Conservation (phyloP, 2,888 invertebrate genomes). For the Platycheirus albimanus region DNA sequence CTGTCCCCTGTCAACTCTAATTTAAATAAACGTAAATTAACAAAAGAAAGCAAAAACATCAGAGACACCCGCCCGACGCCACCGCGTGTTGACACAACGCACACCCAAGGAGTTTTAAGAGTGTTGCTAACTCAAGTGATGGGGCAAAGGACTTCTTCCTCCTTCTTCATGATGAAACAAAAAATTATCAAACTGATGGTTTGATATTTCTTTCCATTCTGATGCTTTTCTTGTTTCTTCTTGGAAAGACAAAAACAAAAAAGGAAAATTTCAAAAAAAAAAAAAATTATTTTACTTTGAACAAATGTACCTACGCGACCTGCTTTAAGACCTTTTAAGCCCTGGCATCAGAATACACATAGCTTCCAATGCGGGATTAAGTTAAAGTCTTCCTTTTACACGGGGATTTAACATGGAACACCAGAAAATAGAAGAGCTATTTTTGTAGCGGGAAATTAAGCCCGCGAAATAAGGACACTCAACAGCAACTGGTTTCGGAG, state of each 20-base stretch:
- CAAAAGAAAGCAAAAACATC: slow-evolving; percentile 28
- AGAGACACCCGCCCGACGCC: slow-evolving; percentile 6
- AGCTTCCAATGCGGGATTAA: slow-evolving; percentile 13
- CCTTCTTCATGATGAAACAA: neutral
- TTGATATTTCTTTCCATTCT: slow-evolving; percentile 33
- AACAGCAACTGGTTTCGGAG: slow-evolving; percentile 22
- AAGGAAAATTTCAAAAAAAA: slow-evolving; percentile 29
- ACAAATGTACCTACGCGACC: slow-evolving; percentile 47
- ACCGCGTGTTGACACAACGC: slow-evolving; percentile 25
- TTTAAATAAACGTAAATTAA: slow-evolving; percentile 62
- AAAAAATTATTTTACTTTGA: slow-evolving; percentile 16
- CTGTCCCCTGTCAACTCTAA: slow-evolving; percentile 62
- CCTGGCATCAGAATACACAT: slow-evolving; percentile 4
- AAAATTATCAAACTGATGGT: slow-evolving; percentile 50
- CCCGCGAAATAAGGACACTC: neutral
- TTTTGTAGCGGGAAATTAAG: neutral
- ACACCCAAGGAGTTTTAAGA: neutral
- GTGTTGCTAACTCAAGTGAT: slow-evolving; percentile 9
- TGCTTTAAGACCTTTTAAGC: slow-evolving; percentile 27
- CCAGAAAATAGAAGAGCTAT: slow-evolving; percentile 3
- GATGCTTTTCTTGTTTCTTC: slow-evolving; percentile 14
- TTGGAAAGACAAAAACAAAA: slow-evolving; percentile 44
- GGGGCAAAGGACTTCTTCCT: neutral
- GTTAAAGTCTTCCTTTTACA: slow-evolving; percentile 22
- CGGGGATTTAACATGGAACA: slow-evolving; percentile 25